Percentiles rank a stretch among this genome's conserved stretches.
phyloP scores from a whole-genome alignment of 2,113 vertebrate genomes.

The Vombatus ursinus region DNA sequence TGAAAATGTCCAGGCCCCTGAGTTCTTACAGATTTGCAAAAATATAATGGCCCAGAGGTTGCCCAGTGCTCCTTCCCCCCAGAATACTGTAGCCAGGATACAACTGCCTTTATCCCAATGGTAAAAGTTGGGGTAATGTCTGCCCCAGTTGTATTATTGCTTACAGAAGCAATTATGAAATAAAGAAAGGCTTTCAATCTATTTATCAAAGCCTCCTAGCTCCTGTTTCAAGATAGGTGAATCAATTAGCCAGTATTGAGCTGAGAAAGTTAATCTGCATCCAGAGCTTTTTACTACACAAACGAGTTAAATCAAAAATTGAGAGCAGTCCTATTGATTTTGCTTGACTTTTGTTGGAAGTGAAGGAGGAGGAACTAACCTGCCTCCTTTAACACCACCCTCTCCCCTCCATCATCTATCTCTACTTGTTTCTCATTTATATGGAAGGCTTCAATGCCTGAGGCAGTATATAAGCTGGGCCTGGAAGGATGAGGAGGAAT shows the following conservation, averaged over 20 bases:
- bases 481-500: not conserved
- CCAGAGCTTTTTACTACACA: constrained; percentile 67
- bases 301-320: constrained; percentile 75
- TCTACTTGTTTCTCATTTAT: not conserved
- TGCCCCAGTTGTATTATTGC: not conserved
- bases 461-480: not conserved
- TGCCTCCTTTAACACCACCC: not conserved
- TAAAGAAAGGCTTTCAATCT: constrained; percentile 48
- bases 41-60: not conserved
- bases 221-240: constrained; percentile 60
- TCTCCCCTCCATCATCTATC: not conserved
- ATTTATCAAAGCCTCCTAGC: constrained; percentile 60
- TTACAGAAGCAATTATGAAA: constrained; percentile 55
- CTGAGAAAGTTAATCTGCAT: constrained; percentile 61
- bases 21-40: not conserved
- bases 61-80: not conserved
- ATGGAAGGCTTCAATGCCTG: not conserved
- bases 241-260: constrained; percentile 70
- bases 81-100: not conserved
- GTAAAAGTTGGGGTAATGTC: not conserved
- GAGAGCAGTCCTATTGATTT: constrained; percentile 53
- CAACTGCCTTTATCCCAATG: not conserved
- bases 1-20: not conserved
- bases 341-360: constrained; percentile 12
- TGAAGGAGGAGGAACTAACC: constrained; percentile 11